Evolutionary conservation across 1,140 invertebrate genomes (phyloP).

Genomic region (Caenorhabditis inopinata): DNA sequence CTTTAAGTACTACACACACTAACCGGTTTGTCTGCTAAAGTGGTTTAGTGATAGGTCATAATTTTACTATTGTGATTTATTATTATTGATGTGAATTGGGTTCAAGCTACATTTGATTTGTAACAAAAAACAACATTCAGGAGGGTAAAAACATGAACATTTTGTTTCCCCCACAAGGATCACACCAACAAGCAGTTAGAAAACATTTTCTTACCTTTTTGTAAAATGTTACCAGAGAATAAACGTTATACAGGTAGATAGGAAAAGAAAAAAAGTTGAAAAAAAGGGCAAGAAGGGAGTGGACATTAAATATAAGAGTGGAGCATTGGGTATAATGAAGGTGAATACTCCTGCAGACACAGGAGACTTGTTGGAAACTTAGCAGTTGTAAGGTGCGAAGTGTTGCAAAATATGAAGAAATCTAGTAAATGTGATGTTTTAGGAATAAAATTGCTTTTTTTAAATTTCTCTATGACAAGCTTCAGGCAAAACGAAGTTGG

Average conservation of each 20-base stretch:
- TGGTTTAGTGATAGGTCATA: no score
- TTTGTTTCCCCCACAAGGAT: not conserved
- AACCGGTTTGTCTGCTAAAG: not conserved
- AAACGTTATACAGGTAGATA: conserved; percentile 19
- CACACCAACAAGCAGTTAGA: not conserved
- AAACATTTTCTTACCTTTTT: conserved; percentile 10
- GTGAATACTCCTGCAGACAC: not conserved
- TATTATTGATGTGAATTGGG: no score
- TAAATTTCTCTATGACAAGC: no score
- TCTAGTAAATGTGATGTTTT: no score
- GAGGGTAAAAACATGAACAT: not conserved
- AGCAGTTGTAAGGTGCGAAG: not conserved
- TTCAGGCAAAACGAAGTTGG: no score
- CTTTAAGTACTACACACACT: not conserved
- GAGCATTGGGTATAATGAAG: no score
- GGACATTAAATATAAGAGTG: not conserved
- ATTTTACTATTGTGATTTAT: not conserved
- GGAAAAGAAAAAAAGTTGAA: not conserved
- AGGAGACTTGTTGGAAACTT: not conserved
- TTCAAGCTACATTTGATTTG: no score
- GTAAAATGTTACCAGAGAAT: not conserved
- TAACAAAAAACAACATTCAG: not conserved
- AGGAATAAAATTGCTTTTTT: no score
- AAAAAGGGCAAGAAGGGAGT: no score
- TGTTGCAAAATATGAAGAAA: no score